These are phyloP conservation scores for Elgaria multicarinata DNA, from an alignment of 2,113 vertebrate species.

Conservation along the genomic window DNA sequence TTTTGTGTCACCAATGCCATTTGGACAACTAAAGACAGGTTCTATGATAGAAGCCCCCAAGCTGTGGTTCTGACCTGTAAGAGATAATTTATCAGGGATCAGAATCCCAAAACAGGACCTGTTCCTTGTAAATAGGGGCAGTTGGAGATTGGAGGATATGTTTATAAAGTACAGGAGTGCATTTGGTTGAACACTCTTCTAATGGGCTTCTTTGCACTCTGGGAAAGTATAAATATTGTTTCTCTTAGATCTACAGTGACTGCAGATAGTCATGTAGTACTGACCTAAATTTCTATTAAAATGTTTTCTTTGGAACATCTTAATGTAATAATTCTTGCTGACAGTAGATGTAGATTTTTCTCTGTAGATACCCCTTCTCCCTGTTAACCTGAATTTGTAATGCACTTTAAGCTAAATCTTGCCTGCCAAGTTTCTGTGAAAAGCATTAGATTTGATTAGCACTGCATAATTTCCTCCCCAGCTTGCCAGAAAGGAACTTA, in stretches of 20 bases:
- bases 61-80: neutral
- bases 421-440: slow-evolving; percentile 37
- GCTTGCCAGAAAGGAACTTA: slow-evolving; percentile 5
- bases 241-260: slow-evolving; percentile 1
- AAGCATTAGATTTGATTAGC: slow-evolving; percentile 63
- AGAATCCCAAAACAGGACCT: neutral
- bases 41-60: neutral
- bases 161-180: neutral
- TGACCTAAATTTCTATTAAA: neutral
- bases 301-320: slow-evolving; percentile 3
- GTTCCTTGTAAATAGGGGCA: neutral
- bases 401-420: slow-evolving; percentile 47
- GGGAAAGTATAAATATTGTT: neutral
- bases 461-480: slow-evolving; percentile 55
- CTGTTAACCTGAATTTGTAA: slow-evolving; percentile 44
- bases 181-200: neutral
- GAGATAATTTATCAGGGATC: neutral
- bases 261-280: slow-evolving; percentile 29
- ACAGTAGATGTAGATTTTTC: slow-evolving; percentile 17
- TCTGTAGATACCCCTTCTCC: neutral
- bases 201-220: neutral
- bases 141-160: neutral
- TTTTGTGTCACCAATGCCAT: neutral
- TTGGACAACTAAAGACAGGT: neutral
- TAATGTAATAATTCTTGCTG: slow-evolving; percentile 16